Percentiles rank a stretch among this genome's conserved stretches.
Evolutionary conservation across 2,797 vertebrate species (phyloP).

Genomic region (Champsocephalus esox): DNA sequence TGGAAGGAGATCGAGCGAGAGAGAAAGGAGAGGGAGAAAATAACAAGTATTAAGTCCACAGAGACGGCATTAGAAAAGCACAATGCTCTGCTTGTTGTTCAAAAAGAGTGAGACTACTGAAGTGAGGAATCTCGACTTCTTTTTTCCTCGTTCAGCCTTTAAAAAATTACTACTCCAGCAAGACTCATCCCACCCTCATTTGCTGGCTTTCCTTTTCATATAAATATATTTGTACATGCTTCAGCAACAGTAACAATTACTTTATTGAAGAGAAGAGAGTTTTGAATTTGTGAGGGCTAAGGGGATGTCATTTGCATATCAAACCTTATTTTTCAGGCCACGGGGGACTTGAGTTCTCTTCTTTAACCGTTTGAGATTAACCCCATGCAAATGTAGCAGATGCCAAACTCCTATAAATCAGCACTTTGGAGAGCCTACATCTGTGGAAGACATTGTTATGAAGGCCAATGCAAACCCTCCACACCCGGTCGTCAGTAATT

Average conservation of each 20-base stretch:
- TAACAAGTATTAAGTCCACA: conserved; percentile 81
- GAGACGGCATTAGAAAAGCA: conserved; percentile 82
- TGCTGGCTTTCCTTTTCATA: conserved; percentile 50
- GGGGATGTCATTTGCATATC: conserved; percentile 76
- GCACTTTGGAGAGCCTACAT: conserved; percentile 72
- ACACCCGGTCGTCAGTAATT: conserved; percentile 67
- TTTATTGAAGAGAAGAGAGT: conserved; percentile 61
- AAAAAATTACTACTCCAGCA: conserved; percentile 69
- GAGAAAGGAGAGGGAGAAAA: conserved; percentile 68
- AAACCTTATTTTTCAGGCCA: conserved; percentile 72
- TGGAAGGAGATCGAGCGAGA: conserved; percentile 61
- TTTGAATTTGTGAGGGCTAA: conserved; percentile 64
- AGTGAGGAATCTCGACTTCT: conserved; percentile 69
- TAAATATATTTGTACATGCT: conserved; percentile 64
- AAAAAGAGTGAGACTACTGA: conserved; percentile 77
- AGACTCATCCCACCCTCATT: conserved; percentile 62
- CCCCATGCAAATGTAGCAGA: conserved; percentile 83
- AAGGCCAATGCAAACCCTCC: conserved; percentile 69
- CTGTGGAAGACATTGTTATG: conserved; percentile 71
- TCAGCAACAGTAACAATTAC: conserved; percentile 70
- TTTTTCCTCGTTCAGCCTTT: conserved; percentile 50
- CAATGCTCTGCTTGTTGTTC: conserved; percentile 77
- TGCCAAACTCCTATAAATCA: conserved; percentile 81
- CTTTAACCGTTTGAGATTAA: conserved; percentile 80
- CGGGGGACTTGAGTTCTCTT: conserved; percentile 72